Conservation (phyloP, 2,888 invertebrate species). For the Epirrhoe tristata region DNA sequence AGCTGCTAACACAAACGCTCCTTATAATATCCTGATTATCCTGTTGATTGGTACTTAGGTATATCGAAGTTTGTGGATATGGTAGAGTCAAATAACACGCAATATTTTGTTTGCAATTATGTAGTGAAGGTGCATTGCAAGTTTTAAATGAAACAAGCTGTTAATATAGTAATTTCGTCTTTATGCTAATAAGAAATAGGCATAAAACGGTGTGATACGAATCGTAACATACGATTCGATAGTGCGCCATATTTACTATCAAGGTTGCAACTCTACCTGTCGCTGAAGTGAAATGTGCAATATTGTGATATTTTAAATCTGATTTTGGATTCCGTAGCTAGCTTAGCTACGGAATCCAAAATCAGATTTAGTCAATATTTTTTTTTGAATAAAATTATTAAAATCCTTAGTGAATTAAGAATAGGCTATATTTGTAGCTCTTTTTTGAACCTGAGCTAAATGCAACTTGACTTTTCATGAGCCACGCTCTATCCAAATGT, state of each 20-base stretch:
- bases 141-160: background rate
- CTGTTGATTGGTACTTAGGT: too few species aligned
- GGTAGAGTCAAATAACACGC: too few species aligned
- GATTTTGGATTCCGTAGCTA: background rate
- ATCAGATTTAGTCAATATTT: background rate
- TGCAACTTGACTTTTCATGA: background rate
- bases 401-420: too few species aligned
- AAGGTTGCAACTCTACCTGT: constrained; percentile 56
- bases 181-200: constrained; percentile 3
- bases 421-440: background rate
- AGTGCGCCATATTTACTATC: constrained; percentile 31
- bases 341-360: background rate
- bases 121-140: constrained; percentile 16
- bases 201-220: constrained; percentile 11
- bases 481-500: background rate
- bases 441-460: background rate
- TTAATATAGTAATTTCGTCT: constrained; percentile 4
- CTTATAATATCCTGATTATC: too few species aligned
- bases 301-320: background rate
- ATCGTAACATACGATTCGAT: too few species aligned
- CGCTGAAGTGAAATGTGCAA: constrained; percentile 33
- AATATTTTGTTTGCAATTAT: constrained; percentile 7
- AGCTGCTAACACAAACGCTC: too few species aligned
- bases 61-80: too few species aligned
- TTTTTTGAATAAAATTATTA: too few species aligned